Evolutionary conservation across 2,113 vertebrate species (phyloP).

Genomic region (Oncorhynchus tshawytscha): DNA sequence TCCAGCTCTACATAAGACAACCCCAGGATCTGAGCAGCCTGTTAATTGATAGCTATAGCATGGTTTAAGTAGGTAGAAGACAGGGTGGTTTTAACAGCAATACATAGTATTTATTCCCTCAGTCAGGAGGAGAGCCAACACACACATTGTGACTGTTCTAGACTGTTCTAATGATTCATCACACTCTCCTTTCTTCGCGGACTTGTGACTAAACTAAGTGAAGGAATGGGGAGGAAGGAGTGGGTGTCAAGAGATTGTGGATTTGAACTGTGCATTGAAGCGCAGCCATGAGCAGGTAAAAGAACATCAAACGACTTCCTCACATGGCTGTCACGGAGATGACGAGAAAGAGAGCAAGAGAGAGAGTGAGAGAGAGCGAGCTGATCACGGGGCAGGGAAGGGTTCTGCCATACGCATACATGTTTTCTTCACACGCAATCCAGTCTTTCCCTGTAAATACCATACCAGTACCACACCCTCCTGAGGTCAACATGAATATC

Average conservation of each 20-base stretch:
- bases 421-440: background rate
- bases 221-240: conserved; percentile 6
- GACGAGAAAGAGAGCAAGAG: background rate
- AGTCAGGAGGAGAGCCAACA: background rate
- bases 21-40: too few relatives aligned
- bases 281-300: conserved; percentile 8
- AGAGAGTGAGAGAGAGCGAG: background rate
- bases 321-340: conserved; percentile 27
- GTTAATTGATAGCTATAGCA: too few relatives aligned
- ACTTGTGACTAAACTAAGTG: conserved; percentile 17
- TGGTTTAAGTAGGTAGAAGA: too few relatives aligned
- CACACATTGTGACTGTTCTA: too few relatives aligned
- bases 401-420: background rate
- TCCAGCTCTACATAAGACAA: too few relatives aligned
- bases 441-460: too few relatives aligned
- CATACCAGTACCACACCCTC: too few relatives aligned
- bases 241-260: conserved; percentile 18
- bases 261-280: conserved; percentile 2
- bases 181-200: conserved; percentile 39
- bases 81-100: conserved; percentile 1
- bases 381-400: background rate
- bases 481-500: too few relatives aligned
- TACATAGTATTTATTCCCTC: background rate
- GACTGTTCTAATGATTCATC: conserved; percentile 21
- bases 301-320: conserved; percentile 20